Percentiles rank a stretch among this genome's conserved stretches.
Conservation (phyloP, 2,797 vertebrate genomes). For the Lutjanus argentimaculatus region DNA sequence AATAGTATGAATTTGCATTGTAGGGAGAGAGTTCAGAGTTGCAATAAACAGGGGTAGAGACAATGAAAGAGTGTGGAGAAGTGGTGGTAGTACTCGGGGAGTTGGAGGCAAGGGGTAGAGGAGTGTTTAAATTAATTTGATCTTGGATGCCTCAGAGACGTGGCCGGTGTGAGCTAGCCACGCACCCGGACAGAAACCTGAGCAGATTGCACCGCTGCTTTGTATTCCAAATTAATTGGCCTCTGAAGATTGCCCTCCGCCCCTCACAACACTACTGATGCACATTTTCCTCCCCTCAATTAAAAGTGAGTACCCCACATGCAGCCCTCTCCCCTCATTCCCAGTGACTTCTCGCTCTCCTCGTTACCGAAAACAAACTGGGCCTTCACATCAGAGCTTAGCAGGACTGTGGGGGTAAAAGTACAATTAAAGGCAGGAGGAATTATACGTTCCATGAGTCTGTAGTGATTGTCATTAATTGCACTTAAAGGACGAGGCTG, state of each 20-base stretch:
- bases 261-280: slow-evolving; percentile 80
- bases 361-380: slow-evolving; percentile 75
- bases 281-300: slow-evolving; percentile 80
- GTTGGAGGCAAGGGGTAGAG: slow-evolving; percentile 24
- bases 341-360: slow-evolving; percentile 58
- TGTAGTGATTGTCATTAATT: slow-evolving; percentile 49
- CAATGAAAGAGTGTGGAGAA: slow-evolving; percentile 31
- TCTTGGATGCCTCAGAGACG: slow-evolving; percentile 76
- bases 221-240: slow-evolving; percentile 89
- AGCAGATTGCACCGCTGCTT: slow-evolving; percentile 86
- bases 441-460: slow-evolving; percentile 33
- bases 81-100: slow-evolving; percentile 28
- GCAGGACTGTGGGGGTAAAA: slow-evolving; percentile 21
- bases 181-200: slow-evolving; percentile 76
- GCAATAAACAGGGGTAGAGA: slow-evolving; percentile 51
- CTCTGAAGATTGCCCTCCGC: slow-evolving; percentile 83
- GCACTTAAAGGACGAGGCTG: slow-evolving; percentile 18
- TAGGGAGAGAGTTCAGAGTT: slow-evolving; percentile 51
- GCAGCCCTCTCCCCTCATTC: slow-evolving; percentile 53
- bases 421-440: slow-evolving; percentile 39
- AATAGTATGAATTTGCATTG: slow-evolving; percentile 49
- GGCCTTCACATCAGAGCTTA: slow-evolving; percentile 50
- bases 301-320: slow-evolving; percentile 77
- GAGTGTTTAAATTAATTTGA: slow-evolving; percentile 83
- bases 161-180: slow-evolving; percentile 66